Conservation (phyloP, 2,113 vertebrate genomes). For the Ochotona curzoniae region DNA sequence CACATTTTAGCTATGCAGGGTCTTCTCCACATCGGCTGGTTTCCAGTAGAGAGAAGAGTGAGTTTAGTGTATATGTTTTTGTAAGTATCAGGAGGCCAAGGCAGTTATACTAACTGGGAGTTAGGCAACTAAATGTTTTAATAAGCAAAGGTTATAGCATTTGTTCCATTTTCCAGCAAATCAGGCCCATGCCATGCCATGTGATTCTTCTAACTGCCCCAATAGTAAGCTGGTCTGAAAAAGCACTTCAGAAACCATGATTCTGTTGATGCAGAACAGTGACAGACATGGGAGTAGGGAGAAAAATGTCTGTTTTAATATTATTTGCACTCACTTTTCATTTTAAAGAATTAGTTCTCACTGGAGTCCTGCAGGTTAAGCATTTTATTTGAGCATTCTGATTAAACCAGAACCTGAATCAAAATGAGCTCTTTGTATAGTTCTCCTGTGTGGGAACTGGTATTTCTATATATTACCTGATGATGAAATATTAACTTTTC, state of each 20-base stretch:
- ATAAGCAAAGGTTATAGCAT: slow-evolving; percentile 85
- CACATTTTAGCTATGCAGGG: slow-evolving; percentile 61
- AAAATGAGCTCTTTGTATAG: slow-evolving; percentile 60
- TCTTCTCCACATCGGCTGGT: slow-evolving; percentile 64
- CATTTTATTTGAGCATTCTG: slow-evolving; percentile 69
- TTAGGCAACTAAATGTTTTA: slow-evolving; percentile 86
- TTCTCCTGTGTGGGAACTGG: slow-evolving; percentile 22
- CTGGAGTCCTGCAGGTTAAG: slow-evolving; percentile 66
- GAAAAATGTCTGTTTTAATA: slow-evolving; percentile 66
- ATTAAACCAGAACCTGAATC: slow-evolving; percentile 70
- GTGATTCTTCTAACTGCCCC: slow-evolving; percentile 81
- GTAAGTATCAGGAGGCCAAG: slow-evolving; percentile 84
- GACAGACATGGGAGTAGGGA: slow-evolving; percentile 64
- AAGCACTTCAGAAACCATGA: slow-evolving; percentile 78
- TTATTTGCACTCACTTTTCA: slow-evolving; percentile 69
- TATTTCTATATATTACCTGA: slow-evolving; percentile 67
- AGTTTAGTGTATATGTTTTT: slow-evolving; percentile 75
- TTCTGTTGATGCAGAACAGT: slow-evolving; percentile 70
- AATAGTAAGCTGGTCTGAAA: slow-evolving; percentile 85
- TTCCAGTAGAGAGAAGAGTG: slow-evolving; percentile 72
- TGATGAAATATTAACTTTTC: slow-evolving; percentile 64
- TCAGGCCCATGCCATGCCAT: slow-evolving; percentile 81
- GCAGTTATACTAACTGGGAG: slow-evolving; percentile 73
- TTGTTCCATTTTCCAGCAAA: slow-evolving; percentile 86
- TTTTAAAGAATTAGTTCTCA: slow-evolving; percentile 65